Base-by-base conservation (phyloP, 2,113 vertebrate genomes). In the Proteles cristata region DNA sequence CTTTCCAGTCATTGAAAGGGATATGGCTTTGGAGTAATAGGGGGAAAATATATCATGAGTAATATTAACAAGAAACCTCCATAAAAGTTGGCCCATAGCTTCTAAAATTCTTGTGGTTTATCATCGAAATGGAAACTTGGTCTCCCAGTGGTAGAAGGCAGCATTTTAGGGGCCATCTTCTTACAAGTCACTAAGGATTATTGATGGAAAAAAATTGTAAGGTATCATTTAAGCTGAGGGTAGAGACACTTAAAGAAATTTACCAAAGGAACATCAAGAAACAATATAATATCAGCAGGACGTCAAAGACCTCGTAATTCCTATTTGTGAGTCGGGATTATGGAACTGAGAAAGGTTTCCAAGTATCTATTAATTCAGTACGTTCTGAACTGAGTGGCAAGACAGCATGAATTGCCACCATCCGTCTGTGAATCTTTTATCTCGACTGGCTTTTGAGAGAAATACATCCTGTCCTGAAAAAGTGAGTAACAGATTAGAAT, bases 1-100 rank as follows among this genome's bases (percentile, higher is more conserved):
- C 96, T 98, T 98, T 97, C 97, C 97, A 97, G 88, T 97, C 93
- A 25, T 66, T 96, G 96, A 85, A 91, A 97, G 74, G 97, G 79
- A 97, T 97, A 97, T 95, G 96, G 93, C 96, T 97, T 98, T 98
- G 97, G 95, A 98, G 93, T 58, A 98, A 97, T 83, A 79, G 73
- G 55, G 85, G 92, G 94, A 96, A 98, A 98, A 98, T 97, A 98
- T 97, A 97, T 97, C 95, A 94, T 98, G 97, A 98, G 98, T 97
- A 98, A 98, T 98, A 97, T 77, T 95, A 97, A 97, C 96, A 81
- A 94, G 23, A 11, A 97, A 79, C 77, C 86, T 95, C 50, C 48
- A 96, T 90, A 93, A 94, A 97, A 96, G 17, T 53, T 96, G 81
- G 88, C 94, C 74, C 92, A 96, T 68, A 88, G 35, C 58, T 88